Percentiles rank a stretch among this genome's conserved stretches.
phyloP scores from a whole-genome alignment of 2,113 vertebrate species.

The Onychostoma macrolepis region DNA sequence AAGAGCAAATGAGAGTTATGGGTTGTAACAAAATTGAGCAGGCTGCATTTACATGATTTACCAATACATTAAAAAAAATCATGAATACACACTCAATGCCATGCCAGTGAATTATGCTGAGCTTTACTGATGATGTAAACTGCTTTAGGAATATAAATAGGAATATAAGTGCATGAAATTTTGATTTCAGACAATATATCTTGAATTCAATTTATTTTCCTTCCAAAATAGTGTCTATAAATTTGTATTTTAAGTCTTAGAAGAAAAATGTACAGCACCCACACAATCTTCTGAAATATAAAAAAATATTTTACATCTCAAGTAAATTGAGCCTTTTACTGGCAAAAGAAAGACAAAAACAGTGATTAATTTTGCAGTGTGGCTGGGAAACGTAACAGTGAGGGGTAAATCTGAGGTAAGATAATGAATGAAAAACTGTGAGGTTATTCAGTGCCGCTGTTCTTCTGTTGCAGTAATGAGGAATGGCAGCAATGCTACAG shows the following conservation, averaged over 20 bases:
- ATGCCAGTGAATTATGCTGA: no score
- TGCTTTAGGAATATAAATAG: no score
- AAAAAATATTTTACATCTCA: neutral
- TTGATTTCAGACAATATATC: no score
- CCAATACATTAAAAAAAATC: no score
- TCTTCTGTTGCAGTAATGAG: conserved; percentile 8
- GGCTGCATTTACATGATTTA: no score
- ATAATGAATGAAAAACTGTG: neutral
- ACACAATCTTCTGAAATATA: neutral
- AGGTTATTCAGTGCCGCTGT: neutral
- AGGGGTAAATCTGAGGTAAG: neutral
- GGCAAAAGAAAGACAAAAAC: neutral
- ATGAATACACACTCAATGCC: no score
- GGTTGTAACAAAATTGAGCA: no score
- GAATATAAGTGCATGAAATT: no score
- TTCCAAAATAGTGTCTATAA: neutral
- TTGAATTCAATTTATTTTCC: neutral
- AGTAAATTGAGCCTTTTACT: neutral
- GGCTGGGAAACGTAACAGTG: neutral
- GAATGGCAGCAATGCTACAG: neutral
- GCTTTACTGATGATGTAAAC: no score
- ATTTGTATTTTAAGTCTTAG: neutral
- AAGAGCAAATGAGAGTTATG: no score
- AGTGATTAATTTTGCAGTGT: neutral
- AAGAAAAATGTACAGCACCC: neutral